These are phyloP conservation scores for Caranx melampygus DNA, from an alignment of 2,113 vertebrate genomes.

Conservation along the genomic window DNA sequence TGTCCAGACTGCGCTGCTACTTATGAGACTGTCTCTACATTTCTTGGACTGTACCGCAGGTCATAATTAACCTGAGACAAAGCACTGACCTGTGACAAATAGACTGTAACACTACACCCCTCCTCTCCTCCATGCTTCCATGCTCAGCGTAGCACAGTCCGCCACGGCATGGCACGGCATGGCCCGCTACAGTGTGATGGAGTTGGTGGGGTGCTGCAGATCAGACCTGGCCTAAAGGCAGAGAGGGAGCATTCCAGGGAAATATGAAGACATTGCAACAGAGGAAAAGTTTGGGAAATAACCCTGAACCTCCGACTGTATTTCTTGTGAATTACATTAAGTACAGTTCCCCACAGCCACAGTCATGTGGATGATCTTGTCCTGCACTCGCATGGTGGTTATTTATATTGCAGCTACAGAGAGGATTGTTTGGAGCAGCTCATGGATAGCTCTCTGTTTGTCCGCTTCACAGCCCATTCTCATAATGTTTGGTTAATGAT, in stretches of 20 bases:
- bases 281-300: constrained; percentile 38
- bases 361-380: constrained; percentile 42
- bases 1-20: constrained; percentile 63
- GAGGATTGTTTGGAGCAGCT: constrained; percentile 43
- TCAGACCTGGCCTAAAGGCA: constrained; percentile 51
- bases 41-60: constrained; percentile 69
- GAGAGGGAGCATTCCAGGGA: constrained; percentile 36
- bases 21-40: constrained; percentile 37
- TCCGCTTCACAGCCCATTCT: constrained; percentile 9
- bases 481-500: neutral
- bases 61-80: constrained; percentile 79
- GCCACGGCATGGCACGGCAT: neutral
- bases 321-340: constrained; percentile 56
- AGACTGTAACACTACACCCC: constrained; percentile 72
- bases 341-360: constrained; percentile 40
- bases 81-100: constrained; percentile 81
- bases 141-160: constrained; percentile 20
- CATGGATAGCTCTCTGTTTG: constrained; percentile 48
- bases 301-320: constrained; percentile 35
- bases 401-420: constrained; percentile 65
- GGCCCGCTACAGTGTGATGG: constrained; percentile 38
- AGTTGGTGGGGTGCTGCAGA: constrained; percentile 46
- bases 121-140: neutral
- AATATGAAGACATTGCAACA: constrained; percentile 36
- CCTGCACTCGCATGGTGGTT: constrained; percentile 49